Evolutionary conservation across 2,797 vertebrate species (phyloP).

Genomic region (Pristis pectinata): DNA sequence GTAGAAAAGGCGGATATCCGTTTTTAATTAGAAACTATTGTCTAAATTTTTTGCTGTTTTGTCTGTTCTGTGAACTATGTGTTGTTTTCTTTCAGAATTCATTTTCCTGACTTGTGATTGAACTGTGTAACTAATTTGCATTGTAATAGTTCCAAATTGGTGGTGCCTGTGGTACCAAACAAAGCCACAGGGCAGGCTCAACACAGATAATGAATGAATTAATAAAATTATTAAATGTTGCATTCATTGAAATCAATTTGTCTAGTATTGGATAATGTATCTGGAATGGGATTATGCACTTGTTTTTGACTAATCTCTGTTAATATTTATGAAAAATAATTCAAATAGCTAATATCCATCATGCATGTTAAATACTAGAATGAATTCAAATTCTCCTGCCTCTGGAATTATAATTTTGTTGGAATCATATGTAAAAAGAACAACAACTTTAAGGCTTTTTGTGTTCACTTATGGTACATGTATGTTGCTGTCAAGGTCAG

Average conservation of each 20-base stretch:
- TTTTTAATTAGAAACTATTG: neutral
- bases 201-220: neutral
- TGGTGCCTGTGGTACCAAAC: neutral
- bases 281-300: neutral
- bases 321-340: neutral
- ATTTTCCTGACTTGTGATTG: neutral
- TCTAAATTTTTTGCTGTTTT: slow-evolving; percentile 3
- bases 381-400: neutral
- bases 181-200: neutral
- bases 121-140: neutral
- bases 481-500: too few relatives aligned
- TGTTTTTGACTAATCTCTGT: neutral
- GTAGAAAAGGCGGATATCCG: neutral
- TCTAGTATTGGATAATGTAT: neutral
- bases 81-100: neutral
- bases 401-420: neutral
- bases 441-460: neutral
- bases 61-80: neutral
- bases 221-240: neutral
- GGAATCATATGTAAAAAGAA: neutral
- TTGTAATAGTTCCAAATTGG: neutral
- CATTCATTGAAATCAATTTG: neutral
- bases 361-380: neutral
- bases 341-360: neutral
- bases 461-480: too few relatives aligned